Base-by-base conservation (phyloP, 2,797 vertebrate species). In the Macrochelys suwanniensis region DNA sequence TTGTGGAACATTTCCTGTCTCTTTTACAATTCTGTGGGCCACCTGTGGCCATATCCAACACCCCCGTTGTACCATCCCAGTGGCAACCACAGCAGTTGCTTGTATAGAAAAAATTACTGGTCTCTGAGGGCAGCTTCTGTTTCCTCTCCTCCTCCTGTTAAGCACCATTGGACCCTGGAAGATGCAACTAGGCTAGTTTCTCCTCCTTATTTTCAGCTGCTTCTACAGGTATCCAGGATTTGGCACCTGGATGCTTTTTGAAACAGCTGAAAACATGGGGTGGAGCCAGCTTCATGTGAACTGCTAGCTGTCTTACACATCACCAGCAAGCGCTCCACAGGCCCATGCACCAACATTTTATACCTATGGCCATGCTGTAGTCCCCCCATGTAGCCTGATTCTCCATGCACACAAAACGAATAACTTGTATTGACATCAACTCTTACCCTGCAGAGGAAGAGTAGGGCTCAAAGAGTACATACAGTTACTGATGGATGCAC, bases 61-160 rank as follows among this genome's bases (percentile, higher is more conserved):
- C 50, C 90, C 19, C 12, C 26, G 5, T 77, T 49, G 42, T 47
- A 26, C 7, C 26, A 77, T 49, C 11, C 49, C 74, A 90, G 85
- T 84, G 59, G 74, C 93, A 96, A 90, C 23, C 87, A 21, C 37
- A 89, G 74, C 33, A 25, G 25, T 91, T 84, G 85, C 56, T 33
- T 91, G 54, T 4, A 49, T 82, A 59, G 31, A 85, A 85, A 92
- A 92, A 85, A 80, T 47, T 31, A 77, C 1, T 1, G 51, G 83
- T 89, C 87, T 84, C 71, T 49, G 45, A 16, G 74, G 74, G 13
- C 13, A 49, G 45, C 42, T 49, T 77, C 13, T 47, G 25, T 61
- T 80, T 88, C 49, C 85, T 26, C 23, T 95, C 21, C 82, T 4
- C 2, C 6, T 85, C 88, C 74, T 82, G 15, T 61, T 91, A 88